Percentiles rank a stretch among this genome's conserved stretches.
phyloP scores from a whole-genome alignment of 2,797 vertebrate species.

The Myripristis jacobus region DNA sequence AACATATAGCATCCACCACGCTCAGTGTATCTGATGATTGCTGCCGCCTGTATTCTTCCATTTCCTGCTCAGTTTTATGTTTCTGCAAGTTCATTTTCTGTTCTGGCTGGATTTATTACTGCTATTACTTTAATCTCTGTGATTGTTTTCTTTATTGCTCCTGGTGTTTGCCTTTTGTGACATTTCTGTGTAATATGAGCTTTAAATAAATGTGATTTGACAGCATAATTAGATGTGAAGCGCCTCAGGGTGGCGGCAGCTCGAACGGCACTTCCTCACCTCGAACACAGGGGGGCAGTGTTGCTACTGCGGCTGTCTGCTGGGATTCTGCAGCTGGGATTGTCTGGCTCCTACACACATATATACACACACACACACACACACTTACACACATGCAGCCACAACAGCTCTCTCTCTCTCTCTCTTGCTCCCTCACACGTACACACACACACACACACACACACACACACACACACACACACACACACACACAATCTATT shows the following conservation, averaged over 20 bases:
- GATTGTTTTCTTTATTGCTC: constrained; percentile 11
- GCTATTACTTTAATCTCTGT: not conserved
- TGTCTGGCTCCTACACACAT: not conserved
- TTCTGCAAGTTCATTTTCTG: not conserved
- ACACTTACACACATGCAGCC: constrained; percentile 5
- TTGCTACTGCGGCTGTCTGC: constrained; percentile 18
- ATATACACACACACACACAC: constrained; percentile 6
- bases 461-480: not conserved
- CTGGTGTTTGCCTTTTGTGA: constrained; percentile 1
- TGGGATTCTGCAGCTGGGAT: too few relatives aligned
- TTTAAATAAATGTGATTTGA: constrained; percentile 30
- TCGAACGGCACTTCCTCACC: not conserved
- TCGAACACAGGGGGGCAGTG: constrained; percentile 61
- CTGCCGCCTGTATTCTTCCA: constrained; percentile 9
- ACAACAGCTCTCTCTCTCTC: too few relatives aligned
- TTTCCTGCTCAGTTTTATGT: not conserved
- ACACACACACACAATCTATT: constrained; percentile 32
- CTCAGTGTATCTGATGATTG: too few relatives aligned
- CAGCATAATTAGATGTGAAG: constrained; percentile 20
- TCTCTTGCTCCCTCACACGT: not conserved
- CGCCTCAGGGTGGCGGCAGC: constrained; percentile 10
- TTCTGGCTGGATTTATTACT: not conserved
- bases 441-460: constrained; percentile 14
- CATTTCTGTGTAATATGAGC: constrained; percentile 23
- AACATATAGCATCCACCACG: too few relatives aligned